Percentiles rank a stretch among this genome's conserved stretches.
These are phyloP conservation scores for Apistogramma diplotaenia DNA, from an alignment of 2,113 vertebrate genomes.

Conservation along the genomic window DNA sequence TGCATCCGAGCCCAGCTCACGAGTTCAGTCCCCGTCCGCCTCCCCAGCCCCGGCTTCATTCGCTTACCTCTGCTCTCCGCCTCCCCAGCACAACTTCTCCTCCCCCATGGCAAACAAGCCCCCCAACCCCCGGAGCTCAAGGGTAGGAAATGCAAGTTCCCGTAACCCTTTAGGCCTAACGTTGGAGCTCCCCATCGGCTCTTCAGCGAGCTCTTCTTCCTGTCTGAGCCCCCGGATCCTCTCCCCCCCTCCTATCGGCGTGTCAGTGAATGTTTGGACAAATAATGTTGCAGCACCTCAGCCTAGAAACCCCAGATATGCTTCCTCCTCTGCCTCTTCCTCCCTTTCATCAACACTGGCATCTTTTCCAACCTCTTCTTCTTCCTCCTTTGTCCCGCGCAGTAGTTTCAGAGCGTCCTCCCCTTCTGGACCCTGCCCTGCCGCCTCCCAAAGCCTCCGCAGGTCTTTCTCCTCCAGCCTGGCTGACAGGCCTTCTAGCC, in stretches of 20 bases:
- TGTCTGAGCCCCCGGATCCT: slow-evolving; percentile 64
- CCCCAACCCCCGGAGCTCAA: slow-evolving; percentile 59
- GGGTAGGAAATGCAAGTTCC: slow-evolving; percentile 6
- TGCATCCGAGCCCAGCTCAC: slow-evolving; percentile 78
- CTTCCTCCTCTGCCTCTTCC: slow-evolving; percentile 11
- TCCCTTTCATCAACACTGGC: slow-evolving; percentile 20
- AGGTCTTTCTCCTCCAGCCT: slow-evolving; percentile 52
- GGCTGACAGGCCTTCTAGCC: slow-evolving; percentile 51
- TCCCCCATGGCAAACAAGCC: slow-evolving; percentile 67
- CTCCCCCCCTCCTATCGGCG: slow-evolving; percentile 75
- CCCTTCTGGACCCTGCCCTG: slow-evolving; percentile 23
- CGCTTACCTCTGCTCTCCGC: slow-evolving; percentile 70
- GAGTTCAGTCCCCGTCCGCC: slow-evolving; percentile 75
- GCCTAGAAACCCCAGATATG: slow-evolving; percentile 49
- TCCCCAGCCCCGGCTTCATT: slow-evolving; percentile 48
- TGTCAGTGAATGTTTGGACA: slow-evolving; percentile 65
- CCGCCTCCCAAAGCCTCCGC: slow-evolving; percentile 27
- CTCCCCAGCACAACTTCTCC: slow-evolving; percentile 49
- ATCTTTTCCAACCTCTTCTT: slow-evolving; percentile 1
- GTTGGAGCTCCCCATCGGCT: slow-evolving; percentile 59
- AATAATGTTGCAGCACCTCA: slow-evolving; percentile 62
- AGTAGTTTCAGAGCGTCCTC: slow-evolving; percentile 27
- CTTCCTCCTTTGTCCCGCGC: slow-evolving; percentile 9
- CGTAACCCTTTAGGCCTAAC: slow-evolving; percentile 68
- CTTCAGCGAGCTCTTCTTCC: slow-evolving; percentile 42